Conservation (phyloP, 1,140 invertebrate genomes). For the Drosophila tropicalis region DNA sequence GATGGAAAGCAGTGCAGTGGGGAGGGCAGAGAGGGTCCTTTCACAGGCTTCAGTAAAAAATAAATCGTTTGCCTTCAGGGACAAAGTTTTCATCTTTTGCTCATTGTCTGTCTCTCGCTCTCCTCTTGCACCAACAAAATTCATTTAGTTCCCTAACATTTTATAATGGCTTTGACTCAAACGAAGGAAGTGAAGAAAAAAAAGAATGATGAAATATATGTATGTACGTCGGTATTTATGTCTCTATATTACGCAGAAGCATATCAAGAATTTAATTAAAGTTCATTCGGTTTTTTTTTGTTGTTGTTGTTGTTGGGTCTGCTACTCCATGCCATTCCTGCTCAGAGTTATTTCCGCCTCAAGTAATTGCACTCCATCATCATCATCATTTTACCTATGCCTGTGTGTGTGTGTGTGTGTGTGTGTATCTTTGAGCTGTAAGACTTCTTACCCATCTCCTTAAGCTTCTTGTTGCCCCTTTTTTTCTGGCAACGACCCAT, state of each 20-base stretch:
- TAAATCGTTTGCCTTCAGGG: neutral
- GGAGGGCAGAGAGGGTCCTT: no score
- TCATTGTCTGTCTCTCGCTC: neutral
- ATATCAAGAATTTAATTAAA: conserved; percentile 79
- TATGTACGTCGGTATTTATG: neutral
- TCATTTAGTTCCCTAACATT: conserved; percentile 36
- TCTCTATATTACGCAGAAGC: conserved; percentile 51
- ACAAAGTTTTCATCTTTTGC: neutral
- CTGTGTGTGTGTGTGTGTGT: conserved; percentile 15
- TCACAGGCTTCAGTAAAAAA: neutral
- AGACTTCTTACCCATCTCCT: neutral
- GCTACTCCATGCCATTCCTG: neutral
- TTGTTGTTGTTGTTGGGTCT: neutral
- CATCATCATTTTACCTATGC: conserved; percentile 34
- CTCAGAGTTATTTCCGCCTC: conserved; percentile 53
- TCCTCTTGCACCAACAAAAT: conserved; percentile 23
- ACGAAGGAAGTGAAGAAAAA: conserved; percentile 22
- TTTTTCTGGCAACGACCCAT: conserved; percentile 25
- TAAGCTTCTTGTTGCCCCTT: neutral
- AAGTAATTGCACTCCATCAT: conserved; percentile 71
- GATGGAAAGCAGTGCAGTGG: no score
- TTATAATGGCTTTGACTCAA: conserved; percentile 61
- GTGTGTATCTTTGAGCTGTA: neutral
- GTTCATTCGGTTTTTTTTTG: conserved; percentile 56
- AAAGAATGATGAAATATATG: conserved; percentile 25